Evolutionary conservation across 2,113 vertebrate species (phyloP).

Genomic region (Sterna hirundo): DNA sequence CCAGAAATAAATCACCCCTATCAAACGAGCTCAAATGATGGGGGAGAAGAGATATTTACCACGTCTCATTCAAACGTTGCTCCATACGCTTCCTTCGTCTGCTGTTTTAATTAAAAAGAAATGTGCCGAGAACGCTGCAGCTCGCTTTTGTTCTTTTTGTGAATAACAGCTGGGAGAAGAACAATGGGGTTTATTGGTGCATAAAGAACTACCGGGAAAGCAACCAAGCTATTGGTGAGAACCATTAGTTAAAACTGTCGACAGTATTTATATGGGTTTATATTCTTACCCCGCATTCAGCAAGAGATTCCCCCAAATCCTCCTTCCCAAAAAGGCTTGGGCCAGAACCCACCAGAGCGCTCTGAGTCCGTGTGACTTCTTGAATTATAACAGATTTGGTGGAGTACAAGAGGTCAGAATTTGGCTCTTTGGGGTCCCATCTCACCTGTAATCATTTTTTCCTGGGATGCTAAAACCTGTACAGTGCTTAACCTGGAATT

Average conservation of each 20-base stretch:
- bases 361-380: not conserved
- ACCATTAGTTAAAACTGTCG: conserved; percentile 52
- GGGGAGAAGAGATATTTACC: not conserved
- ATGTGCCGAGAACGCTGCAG: not conserved
- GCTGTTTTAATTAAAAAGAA: conserved; percentile 45
- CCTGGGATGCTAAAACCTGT: not conserved
- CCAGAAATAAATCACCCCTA: not conserved
- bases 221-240: conserved; percentile 43
- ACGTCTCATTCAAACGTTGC: not conserved
- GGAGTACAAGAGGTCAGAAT: not conserved
- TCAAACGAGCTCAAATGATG: not conserved
- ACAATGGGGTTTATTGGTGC: conserved; percentile 61
- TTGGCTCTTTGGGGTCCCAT: not conserved
- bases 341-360: not conserved
- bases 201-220: conserved; percentile 56
- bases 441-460: not conserved
- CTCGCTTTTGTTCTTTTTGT: conserved; percentile 38
- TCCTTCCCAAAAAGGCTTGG: not conserved
- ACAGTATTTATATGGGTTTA: not conserved
- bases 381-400: not conserved
- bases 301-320: not conserved
- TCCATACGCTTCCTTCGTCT: not conserved
- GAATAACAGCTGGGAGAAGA: conserved; percentile 55
- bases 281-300: not conserved
- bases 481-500: not conserved